Base-by-base conservation (phyloP, 2,888 invertebrate genomes). In the Steinernema scapterisci region DNA sequence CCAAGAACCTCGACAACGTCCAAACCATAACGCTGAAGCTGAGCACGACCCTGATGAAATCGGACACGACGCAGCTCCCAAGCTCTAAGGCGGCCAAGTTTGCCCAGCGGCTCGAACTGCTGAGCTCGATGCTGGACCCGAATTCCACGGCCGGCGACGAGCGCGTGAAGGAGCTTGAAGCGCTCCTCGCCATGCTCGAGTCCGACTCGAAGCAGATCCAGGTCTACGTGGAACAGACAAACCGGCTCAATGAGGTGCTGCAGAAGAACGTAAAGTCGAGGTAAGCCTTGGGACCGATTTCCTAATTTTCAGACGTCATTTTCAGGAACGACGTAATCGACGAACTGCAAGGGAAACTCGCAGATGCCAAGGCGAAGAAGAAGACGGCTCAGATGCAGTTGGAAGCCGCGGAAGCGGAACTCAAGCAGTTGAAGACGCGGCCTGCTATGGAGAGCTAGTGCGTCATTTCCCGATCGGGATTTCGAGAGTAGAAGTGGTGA, bases 21-120 rank as follows among this genome's bases (percentile, higher is more conserved):
- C 78, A 83, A 70, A 75, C 76, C 1, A 75, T 80, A 0, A 56
- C 73, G 46, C 54, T 83, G 38, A 81, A 83, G 38, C 71, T 82
- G 31, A 78, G 79, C 21, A 83, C 83, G 2, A 83, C 81, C 11
- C 71, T 83, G 3, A 78, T 83, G 75, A 81, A 80, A 73, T 76
- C 82, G 27, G 82, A 81, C 44, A 63, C 1, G 31, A 73, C 54
- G 48, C 54, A 31, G 70, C 70, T 13, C 16, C 75, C 75, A 71
- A 43, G 31, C 23, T 27, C 25, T 31, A 72, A 27, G 44, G 9
- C 25, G 3, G 44, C 25, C 19, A 56, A 52, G 25, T 54, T 19
- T 27, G 44, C 19, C 19, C 54, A 70, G 13, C 48, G 56, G 9
- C 25, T 74, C 31, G 74, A 70, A 25, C 75, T 73, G 23, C 43